Evolutionary conservation across 35 echinoderm and acorn worm species (phyloP).

Genomic region (Nesometra sesokonis): DNA sequence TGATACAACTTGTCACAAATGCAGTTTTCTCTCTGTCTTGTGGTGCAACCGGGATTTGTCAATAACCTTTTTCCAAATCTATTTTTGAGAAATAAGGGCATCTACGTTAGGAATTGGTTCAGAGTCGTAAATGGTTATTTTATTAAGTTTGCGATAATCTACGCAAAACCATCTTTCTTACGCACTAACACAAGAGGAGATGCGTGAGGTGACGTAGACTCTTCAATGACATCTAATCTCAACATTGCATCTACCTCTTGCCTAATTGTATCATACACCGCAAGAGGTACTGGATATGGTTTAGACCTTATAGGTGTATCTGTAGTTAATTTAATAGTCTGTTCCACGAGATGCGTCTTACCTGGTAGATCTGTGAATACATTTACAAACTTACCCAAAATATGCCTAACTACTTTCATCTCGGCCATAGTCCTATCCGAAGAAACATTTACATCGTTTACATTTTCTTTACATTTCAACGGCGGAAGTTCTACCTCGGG

Average conservation of each 20-base stretch:
- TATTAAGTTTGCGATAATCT: neutral
- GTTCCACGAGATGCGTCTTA: neutral
- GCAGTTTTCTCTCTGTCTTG: neutral
- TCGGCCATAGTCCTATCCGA: no score
- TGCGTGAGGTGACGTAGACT: neutral
- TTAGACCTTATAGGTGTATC: neutral
- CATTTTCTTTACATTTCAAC: no score
- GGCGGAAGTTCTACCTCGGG: no score
- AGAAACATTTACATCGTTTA: no score
- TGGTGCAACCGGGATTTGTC: neutral
- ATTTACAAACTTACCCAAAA: neutral
- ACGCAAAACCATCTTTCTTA: neutral
- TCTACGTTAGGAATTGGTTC: conserved; percentile 14
- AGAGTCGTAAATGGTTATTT: neutral
- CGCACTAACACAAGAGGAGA: neutral
- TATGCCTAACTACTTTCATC: neutral
- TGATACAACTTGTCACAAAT: conserved; percentile 2
- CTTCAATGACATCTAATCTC: neutral
- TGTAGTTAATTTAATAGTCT: neutral
- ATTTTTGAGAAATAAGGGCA: conserved; percentile 1
- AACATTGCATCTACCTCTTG: neutral
- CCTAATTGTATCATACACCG: neutral
- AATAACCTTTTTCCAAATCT: neutral
- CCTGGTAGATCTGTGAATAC: neutral
- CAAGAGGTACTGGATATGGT: neutral